Base-by-base conservation (phyloP, 1,140 invertebrate genomes). In the Neodiprion virginianus region DNA sequence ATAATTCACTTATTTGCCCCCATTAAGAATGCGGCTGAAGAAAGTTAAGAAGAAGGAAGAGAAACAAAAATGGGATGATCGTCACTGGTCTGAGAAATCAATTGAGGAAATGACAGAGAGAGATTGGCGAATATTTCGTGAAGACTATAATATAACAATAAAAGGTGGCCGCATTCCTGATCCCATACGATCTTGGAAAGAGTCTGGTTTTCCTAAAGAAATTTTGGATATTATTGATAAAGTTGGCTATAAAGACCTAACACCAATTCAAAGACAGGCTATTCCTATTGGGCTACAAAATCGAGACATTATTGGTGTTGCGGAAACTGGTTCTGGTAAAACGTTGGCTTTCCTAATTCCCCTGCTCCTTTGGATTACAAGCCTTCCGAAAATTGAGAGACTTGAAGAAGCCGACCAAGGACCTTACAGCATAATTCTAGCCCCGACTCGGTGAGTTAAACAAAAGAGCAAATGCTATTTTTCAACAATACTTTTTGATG, bases 41-140 rank as follows among this genome's bases (percentile, higher is more conserved):
- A 98, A 98, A 88, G 93, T 98, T 1, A 97, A 97, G 81, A 94
- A 95, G 81, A 97, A 96, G 86, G 98, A 99, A 90, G 97, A 99
- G 76, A 99, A 99, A 89, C 97, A 99, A 84, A 96, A 97, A 84
- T 99, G 96, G 96, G 98, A 99, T 89, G 98, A 99, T 85, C 92
- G 99, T 40, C 98, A 99, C 88, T 99, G 99, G 99, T 96, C 95
- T 17, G 97, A 99, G 80, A 99, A 99, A 88, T 92, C 93, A 11
- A 83, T 95, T 0, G 92, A 94, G 71, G 97, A 99, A 89, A 99
- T 99, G 99, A 98, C 96, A 10, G 98, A 99, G 85, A 91, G 99
- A 84, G 99, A 99, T 90, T 99, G 99, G 99, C 92, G 99, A 85
- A 99, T 99, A 81, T 99, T 99, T 84, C 93, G 98, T 76, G 99